Base-by-base conservation (phyloP, 2,888 invertebrate genomes). In the Diarsia brunnea region DNA sequence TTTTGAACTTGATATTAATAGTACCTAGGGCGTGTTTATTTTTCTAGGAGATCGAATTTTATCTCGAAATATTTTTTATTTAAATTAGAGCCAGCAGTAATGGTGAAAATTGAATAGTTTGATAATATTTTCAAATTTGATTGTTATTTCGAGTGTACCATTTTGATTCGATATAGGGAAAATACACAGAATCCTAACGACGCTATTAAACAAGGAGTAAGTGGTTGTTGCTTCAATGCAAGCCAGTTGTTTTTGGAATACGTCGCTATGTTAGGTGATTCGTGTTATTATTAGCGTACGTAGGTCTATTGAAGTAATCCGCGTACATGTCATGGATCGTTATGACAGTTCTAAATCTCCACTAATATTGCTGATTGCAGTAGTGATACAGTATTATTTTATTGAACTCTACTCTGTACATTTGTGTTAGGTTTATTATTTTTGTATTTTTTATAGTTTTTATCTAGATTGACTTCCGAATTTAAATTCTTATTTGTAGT, bases 321-420 rank as follows among this genome's bases (percentile, higher is more conserved):
- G 74, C 80, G 75, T 84, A 71, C 76, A 74, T 75, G 75, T 65
- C 38, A 84, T 88, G 75, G 68, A 85, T 88, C 75, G 82, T 79
- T 73, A 76, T 79, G 73, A 75, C 87, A 86, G 82, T 88, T 88
- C 84, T 88, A 86, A 89, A 89, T 91, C 90, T 92, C 91, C 91
- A 91, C 91, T 92, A 91, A 94, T 91, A 91, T 93, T 93, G 91
- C 94, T 94, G 93, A 94, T 92, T 87, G 93, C 94, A 94, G 94
- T 93, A 94, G 93, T 95, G 93, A 95, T 91, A 94, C 96, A 96
- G 95, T 96, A 96, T 96, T 96, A 96, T 96, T 96, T 95, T 94
- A 94, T 94, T 93, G 90, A 93, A 91, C 90, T 93, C 93, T 93
- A 94, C 90, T 93, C 91, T 96, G 95, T 95, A 96, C 93, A 95